Base-by-base conservation (phyloP, 1,140 invertebrate species). In the Linepithema humile region DNA sequence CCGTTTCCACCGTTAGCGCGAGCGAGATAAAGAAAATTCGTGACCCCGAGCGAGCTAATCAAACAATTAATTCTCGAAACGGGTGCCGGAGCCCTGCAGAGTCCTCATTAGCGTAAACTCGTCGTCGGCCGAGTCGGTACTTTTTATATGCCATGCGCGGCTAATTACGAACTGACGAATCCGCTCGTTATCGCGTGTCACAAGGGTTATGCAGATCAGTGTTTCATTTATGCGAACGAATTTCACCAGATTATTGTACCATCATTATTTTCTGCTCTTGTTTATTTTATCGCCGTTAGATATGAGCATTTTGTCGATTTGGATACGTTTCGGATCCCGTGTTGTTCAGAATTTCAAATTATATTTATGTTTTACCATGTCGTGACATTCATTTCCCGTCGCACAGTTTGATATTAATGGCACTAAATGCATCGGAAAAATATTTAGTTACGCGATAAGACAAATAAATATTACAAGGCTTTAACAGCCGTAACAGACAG, bases 161-260 rank as follows among this genome's bases (percentile, higher is more conserved):
- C 62, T 80, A 43, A 80, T 80, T 80, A 57, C 17, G 60, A 65
- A 50, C 29, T 48, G 35, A 80, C 35, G n/a, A 15, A 55, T 78
- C 62, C 35, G 23, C 48, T 69, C 23, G 50, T 80, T 70, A 55
- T 15, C 48, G 45, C 20, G 23, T 38, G 38, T 48, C 23, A 10
- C 43, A 23, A 26, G 32, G 32, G 6, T 17, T 80, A 20, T 80
- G 23, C 17, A n/a, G 3, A 69, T 23, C 62, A 3, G 4, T 55
- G 3, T 67, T 67, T 50, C 10, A 35, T 77, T 67, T 29, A 35
- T 12, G 17, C 35, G 35, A 69, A 40, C 48, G 12, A 40, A 10
- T 50, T 64, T 53, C 35, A 0, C 29, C 4, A 26, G 20, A 50
- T 35, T 77, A 50, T 29, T 0, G 20, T n/a, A n/a, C n/a, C n/a